phyloP scores from a whole-genome alignment of 2,797 vertebrate genomes.

The Neolamprologus multifasciatus region DNA sequence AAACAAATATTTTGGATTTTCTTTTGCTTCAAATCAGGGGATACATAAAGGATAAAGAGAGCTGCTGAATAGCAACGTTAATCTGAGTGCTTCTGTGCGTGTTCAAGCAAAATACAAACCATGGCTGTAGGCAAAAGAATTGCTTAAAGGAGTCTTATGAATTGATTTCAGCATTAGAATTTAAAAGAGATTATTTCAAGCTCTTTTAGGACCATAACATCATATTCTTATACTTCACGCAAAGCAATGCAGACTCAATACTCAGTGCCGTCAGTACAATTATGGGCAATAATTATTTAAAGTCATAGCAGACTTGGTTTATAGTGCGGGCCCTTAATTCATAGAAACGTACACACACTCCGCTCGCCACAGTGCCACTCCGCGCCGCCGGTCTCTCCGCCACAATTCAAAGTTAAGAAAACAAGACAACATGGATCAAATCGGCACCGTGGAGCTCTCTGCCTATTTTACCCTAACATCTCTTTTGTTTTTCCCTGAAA shows the following conservation, averaged over 20 bases:
- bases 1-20: constrained; percentile 21
- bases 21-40: background rate
- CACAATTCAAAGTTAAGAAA: background rate
- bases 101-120: background rate
- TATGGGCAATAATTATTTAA: background rate
- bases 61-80: background rate
- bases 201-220: background rate
- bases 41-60: background rate
- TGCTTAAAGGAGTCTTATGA: background rate
- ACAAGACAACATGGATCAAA: background rate
- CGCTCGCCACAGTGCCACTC: background rate
- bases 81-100: background rate
- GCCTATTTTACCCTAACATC: background rate
- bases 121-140: background rate
- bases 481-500: background rate
- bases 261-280: background rate
- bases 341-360: background rate
- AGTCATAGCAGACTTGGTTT: background rate
- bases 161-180: background rate
- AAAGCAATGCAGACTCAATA: background rate
- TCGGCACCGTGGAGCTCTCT: background rate
- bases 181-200: background rate
- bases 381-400: background rate
- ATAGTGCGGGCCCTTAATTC: background rate
- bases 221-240: background rate